These are phyloP conservation scores for Agrypnia vestita DNA, from an alignment of 1,140 invertebrate genomes.

Conservation along the genomic window DNA sequence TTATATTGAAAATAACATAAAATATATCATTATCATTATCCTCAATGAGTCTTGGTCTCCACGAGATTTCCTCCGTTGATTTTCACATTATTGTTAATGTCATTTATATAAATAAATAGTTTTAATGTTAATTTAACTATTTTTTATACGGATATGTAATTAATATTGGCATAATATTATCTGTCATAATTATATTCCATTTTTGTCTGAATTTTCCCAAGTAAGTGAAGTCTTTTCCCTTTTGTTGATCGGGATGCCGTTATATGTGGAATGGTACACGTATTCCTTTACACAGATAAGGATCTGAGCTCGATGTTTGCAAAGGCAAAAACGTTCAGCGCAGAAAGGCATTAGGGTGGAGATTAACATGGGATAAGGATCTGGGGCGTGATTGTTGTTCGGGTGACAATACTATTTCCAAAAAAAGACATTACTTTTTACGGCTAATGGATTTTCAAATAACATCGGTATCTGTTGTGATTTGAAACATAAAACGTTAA, in stretches of 20 bases:
- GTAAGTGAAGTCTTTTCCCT: background rate
- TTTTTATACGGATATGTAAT: no score
- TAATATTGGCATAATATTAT: no score
- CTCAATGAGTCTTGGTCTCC: no score
- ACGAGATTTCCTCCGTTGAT: no score
- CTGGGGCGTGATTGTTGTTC: background rate
- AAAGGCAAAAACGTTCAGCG: background rate
- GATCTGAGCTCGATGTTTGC: conserved; percentile 22
- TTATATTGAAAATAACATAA: no score
- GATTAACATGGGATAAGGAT: conserved; percentile 12
- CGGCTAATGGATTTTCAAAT: conserved; percentile 7
- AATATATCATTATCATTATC: no score
- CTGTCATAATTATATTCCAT: no score
- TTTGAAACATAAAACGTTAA: background rate
- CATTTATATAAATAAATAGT: no score
- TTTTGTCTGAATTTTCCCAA: no score
- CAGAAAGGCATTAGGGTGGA: conserved; percentile 12
- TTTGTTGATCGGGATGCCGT: background rate
- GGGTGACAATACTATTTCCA: conserved; percentile 7
- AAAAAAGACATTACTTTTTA: conserved; percentile 3
- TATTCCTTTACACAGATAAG: conserved; percentile 5
- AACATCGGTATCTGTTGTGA: background rate
- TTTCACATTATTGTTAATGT: no score
- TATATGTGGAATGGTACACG: background rate
- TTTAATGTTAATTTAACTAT: no score